Base-by-base conservation (phyloP, 2,113 vertebrate species). In the Reinhardtius hippoglossoides region DNA sequence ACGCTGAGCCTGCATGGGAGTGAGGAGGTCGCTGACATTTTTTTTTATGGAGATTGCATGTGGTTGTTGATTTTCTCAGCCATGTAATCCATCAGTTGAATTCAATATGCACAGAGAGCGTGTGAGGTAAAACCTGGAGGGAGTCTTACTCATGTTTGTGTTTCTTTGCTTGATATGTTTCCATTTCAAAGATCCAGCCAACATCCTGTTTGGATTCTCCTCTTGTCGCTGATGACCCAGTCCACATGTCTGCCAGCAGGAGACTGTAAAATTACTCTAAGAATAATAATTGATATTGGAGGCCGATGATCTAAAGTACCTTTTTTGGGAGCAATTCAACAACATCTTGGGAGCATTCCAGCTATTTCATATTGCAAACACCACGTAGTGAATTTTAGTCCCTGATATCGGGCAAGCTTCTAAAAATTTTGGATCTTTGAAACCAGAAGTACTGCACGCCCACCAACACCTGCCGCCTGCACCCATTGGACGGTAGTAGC, bases 31-130 rank as follows among this genome's bases (percentile, higher is more conserved):
- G 20, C 24, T 46, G 9, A 18, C 48, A n/a, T 52, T 16, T 60
- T 67, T 37, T 67, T 46, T 35, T 37, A 37, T 35, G 14, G 10
- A 52, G 27, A 68, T 40, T 50, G 46, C 15, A 4, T 7, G 27
- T 26, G 7, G 42, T 23, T 46, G 60, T 16, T 56, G 50, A 14
- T 12, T 58, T 23, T 58, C 18, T 24, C 15, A 35, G 7, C 16
- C 55, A 46, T 48, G 68, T 46, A 37, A 76, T 44, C 8, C 24
- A 48, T 66, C 20, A 58, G 55, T 54, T 68, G 1, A 44, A 42
- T 31, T 48, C 9, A 60, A 18, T 13, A 15, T 44, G 12, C 42
- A 44, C 42, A 15, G 3, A 44, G 35, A 37, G 44, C 1, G 8
- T 16, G 20, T 44, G 12, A 27, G 4, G 9, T 26, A 21, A 58